Conservation (phyloP, 2,113 vertebrate species). For the Indri indri region DNA sequence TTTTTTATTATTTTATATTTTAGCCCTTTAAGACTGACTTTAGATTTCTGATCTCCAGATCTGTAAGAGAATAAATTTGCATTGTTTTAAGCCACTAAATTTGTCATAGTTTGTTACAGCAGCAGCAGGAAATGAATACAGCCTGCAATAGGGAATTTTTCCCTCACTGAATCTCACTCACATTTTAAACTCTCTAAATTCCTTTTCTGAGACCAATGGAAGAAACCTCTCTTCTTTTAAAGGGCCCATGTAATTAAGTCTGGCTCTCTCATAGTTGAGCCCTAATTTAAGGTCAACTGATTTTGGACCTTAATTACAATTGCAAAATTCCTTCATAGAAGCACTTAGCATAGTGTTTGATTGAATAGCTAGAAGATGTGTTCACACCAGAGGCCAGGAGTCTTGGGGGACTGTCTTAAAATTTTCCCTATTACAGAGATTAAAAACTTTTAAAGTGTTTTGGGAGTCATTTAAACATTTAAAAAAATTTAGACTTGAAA, state of each 20-base stretch:
- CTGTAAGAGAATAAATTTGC: neutral
- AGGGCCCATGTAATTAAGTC: neutral
- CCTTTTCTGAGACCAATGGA: neutral
- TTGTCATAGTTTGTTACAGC: neutral
- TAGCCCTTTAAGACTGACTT: neutral
- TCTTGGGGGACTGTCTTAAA: neutral
- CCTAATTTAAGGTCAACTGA: neutral
- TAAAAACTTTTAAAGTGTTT: neutral
- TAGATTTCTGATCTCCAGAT: conserved; percentile 1
- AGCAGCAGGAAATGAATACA: neutral
- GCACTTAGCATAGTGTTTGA: neutral
- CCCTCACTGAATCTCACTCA: neutral
- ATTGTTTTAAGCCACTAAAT: neutral
- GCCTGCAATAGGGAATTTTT: neutral
- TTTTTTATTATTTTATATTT: neutral
- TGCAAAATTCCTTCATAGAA: neutral
- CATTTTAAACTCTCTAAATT: neutral
- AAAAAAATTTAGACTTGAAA: neutral
- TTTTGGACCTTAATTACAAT: neutral
- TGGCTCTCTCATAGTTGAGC: neutral
- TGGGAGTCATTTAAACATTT: neutral
- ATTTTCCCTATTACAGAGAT: neutral
- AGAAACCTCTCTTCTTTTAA: neutral
- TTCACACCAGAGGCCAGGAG: neutral
- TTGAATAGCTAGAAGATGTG: neutral